These are phyloP conservation scores for Parnassius mnemosyne DNA, from an alignment of 2,888 invertebrate species.

Conservation along the genomic window DNA sequence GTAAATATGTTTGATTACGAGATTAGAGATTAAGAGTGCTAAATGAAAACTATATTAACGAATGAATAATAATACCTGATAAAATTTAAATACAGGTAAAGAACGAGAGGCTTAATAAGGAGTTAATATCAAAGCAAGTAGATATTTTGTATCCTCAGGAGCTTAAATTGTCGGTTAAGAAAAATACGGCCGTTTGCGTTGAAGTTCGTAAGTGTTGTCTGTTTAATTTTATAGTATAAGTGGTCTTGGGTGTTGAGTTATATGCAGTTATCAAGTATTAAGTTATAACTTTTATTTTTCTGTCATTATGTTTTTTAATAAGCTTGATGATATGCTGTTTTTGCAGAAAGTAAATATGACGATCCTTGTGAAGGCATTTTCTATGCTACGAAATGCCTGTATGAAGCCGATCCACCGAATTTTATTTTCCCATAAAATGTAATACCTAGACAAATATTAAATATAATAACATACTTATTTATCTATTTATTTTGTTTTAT, in stretches of 20 bases:
- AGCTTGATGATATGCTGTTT: constrained; percentile 16
- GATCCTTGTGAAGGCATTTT: constrained; percentile 62
- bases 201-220: constrained; percentile 53
- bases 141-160: constrained; percentile 63
- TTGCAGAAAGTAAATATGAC: constrained; percentile 64
- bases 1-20: no score
- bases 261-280: no score
- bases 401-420: constrained; percentile 57
- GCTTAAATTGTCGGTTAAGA: constrained; percentile 50
- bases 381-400: constrained; percentile 60
- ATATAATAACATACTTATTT: no score
- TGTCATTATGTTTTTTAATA: no score
- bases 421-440: constrained; percentile 58
- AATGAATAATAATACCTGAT: not conserved
- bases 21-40: no score
- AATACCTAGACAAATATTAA: no score
- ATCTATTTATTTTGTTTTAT: no score
- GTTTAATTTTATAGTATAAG: no score
- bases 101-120: constrained; percentile 56
- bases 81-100: constrained; percentile 47
- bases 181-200: constrained; percentile 48
- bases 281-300: no score
- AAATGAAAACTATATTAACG: no score
- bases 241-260: no score
- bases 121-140: constrained; percentile 58